Percentiles rank a stretch among this genome's conserved stretches.
Conservation (phyloP, 2,113 vertebrate species). For the Tachuris rubrigastra region DNA sequence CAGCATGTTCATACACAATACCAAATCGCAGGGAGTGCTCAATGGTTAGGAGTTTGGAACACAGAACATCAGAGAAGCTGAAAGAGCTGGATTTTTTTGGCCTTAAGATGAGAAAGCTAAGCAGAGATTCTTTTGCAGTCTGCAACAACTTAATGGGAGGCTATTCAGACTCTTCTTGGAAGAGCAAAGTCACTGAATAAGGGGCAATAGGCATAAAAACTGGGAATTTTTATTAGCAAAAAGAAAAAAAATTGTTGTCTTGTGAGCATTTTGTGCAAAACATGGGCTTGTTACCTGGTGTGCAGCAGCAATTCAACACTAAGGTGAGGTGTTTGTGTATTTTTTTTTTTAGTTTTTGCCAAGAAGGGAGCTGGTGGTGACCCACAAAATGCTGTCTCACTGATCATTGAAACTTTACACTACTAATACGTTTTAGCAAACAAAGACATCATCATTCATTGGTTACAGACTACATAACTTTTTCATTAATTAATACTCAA, state of each 20-base stretch:
- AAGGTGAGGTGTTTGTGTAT: neutral
- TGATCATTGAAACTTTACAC: neutral
- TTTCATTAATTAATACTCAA: neutral
- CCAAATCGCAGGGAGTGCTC: neutral
- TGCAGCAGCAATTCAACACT: neutral
- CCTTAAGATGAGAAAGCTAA: neutral
- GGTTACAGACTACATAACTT: neutral
- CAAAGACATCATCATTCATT: neutral
- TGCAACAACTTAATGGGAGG: neutral
- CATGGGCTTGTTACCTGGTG: neutral
- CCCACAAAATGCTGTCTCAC: neutral
- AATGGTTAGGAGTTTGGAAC: neutral
- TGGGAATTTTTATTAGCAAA: neutral
- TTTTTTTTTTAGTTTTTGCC: neutral
- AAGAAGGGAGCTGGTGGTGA: neutral
- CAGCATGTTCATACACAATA: neutral
- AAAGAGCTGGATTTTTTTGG: neutral
- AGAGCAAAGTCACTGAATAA: neutral
- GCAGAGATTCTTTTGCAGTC: neutral
- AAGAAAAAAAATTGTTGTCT: neutral
- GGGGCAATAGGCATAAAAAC: neutral
- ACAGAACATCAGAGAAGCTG: neutral
- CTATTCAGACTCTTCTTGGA: neutral
- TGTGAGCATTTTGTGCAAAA: neutral
- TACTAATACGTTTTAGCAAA: neutral